Percentiles rank a stretch among this genome's conserved stretches.
phyloP scores from a whole-genome alignment of 2,113 vertebrate species.

The Cyprinodon brontotheroides region DNA sequence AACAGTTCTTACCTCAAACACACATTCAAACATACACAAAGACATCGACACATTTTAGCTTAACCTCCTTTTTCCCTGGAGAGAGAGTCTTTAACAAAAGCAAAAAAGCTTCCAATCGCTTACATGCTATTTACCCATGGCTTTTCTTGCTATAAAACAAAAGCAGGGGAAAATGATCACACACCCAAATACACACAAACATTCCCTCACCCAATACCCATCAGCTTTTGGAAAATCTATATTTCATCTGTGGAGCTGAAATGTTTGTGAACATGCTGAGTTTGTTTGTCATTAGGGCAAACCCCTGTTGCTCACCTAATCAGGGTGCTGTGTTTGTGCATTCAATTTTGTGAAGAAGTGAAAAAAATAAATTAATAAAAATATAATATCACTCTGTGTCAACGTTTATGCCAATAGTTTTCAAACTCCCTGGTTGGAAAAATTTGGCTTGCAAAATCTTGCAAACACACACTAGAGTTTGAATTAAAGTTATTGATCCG shows the following conservation, averaged over 20 bases:
- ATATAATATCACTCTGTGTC: slow-evolving; percentile 22
- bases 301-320: slow-evolving; percentile 75
- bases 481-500: slow-evolving; percentile 78
- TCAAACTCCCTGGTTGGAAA: slow-evolving; percentile 25
- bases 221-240: slow-evolving; percentile 79
- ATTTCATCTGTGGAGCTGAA: slow-evolving; percentile 78
- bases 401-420: background rate
- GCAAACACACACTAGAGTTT: slow-evolving; percentile 62
- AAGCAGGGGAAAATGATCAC: slow-evolving; percentile 54
- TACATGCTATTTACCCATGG: slow-evolving; percentile 50
- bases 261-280: slow-evolving; percentile 75
- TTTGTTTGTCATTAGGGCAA: slow-evolving; percentile 78
- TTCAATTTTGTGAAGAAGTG: slow-evolving; percentile 23
- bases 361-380: slow-evolving; percentile 8
- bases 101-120: slow-evolving; percentile 69
- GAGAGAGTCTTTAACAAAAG: slow-evolving; percentile 71
- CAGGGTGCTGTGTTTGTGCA: slow-evolving; percentile 61
- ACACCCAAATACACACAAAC: slow-evolving; percentile 37
- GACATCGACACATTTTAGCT: slow-evolving; percentile 27
- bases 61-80: slow-evolving; percentile 60
- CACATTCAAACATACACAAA: slow-evolving; percentile 14
- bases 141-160: slow-evolving; percentile 53
- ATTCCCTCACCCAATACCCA: slow-evolving; percentile 59
- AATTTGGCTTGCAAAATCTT: slow-evolving; percentile 52
- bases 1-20: slow-evolving; percentile 25